phyloP scores from a whole-genome alignment of 1,140 invertebrate species.

The Zeugodacus cucurbitae region DNA sequence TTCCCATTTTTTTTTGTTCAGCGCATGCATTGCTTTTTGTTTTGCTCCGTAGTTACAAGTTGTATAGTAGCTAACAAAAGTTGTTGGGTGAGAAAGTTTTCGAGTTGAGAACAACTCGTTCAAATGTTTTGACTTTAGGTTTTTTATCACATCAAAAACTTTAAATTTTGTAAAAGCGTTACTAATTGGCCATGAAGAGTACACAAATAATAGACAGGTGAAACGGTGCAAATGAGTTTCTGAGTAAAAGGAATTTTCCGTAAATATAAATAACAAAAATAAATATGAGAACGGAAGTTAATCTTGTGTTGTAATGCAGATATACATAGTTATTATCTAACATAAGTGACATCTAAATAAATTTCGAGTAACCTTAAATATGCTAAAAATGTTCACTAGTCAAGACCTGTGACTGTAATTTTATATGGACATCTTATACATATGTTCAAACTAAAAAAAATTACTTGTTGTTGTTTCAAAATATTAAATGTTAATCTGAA shows the following conservation, averaged over 20 bases:
- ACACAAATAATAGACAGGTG: constrained; percentile 14
- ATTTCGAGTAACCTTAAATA: too few species aligned
- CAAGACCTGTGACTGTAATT: too few species aligned
- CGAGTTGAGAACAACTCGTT: constrained; percentile 17
- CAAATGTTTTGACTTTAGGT: constrained; percentile 24
- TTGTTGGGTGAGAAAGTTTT: neutral
- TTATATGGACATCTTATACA: too few species aligned
- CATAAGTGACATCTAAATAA: too few species aligned
- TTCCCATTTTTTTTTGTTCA: neutral
- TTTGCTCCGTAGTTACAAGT: neutral
- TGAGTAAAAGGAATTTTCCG: neutral
- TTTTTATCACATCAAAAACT: constrained; percentile 31
- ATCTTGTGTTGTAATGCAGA: too few species aligned
- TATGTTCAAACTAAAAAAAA: too few species aligned
- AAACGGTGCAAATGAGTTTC: neutral
- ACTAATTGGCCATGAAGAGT: constrained; percentile 30
- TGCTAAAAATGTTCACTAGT: too few species aligned
- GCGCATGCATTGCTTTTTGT: neutral
- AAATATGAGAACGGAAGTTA: neutral
- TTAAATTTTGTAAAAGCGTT: constrained; percentile 20
- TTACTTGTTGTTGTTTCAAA: too few species aligned
- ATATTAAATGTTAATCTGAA: too few species aligned
- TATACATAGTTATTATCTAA: too few species aligned
- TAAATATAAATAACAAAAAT: neutral
- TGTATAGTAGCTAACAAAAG: constrained; percentile 20